These are phyloP conservation scores for Poecilus cupreus DNA, from an alignment of 2,888 invertebrate genomes.

Conservation along the genomic window DNA sequence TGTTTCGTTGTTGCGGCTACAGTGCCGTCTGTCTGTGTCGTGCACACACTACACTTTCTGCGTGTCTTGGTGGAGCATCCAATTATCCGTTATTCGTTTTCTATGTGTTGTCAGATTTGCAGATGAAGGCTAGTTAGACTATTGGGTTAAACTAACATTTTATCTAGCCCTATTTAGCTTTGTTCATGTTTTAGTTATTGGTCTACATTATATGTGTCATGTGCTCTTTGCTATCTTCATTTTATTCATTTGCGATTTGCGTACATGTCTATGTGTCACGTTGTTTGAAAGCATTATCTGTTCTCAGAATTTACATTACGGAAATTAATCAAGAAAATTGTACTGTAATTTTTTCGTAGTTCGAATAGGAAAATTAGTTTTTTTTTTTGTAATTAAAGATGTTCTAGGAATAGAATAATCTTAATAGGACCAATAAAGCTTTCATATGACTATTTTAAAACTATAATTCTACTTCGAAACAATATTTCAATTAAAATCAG, in stretches of 20 bases:
- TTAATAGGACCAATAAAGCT: conserved; percentile 22
- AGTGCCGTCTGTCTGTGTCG: conserved; percentile 35
- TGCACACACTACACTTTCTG: conserved; percentile 42
- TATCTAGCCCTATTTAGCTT: conserved; percentile 17
- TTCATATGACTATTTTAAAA: conserved; percentile 19
- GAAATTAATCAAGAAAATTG: neutral
- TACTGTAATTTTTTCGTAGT: neutral
- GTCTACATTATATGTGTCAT: conserved; percentile 31
- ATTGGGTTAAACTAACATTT: neutral
- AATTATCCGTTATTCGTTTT: neutral
- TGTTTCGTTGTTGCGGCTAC: conserved; percentile 1
- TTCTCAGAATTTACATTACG: neutral
- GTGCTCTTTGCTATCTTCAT: conserved; percentile 29
- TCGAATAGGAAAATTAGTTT: neutral
- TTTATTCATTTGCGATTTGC: conserved; percentile 38
- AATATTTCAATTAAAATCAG: conserved; percentile 16
- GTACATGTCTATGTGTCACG: neutral
- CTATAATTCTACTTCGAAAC: neutral
- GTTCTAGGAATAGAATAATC: neutral
- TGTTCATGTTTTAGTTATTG: conserved; percentile 37
- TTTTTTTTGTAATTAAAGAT: no score
- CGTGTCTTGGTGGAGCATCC: conserved; percentile 29
- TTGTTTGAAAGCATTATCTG: conserved; percentile 36
- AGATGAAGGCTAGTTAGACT: conserved; percentile 18
- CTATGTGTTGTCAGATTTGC: conserved; percentile 39